Base-by-base conservation (phyloP, 2,113 vertebrate genomes). In the Ellobius talpinus region DNA sequence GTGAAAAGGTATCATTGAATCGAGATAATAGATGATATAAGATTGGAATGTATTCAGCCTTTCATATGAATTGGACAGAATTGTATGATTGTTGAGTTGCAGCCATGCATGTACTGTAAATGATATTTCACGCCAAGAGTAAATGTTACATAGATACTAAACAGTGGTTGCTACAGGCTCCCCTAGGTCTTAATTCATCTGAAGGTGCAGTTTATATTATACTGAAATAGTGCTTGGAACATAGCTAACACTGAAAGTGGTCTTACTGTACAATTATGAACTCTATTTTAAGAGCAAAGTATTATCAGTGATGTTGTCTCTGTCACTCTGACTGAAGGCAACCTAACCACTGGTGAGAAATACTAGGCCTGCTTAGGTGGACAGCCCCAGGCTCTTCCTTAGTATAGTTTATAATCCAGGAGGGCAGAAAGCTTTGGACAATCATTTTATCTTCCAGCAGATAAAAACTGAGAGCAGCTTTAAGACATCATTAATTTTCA, bases 21-120 rank as follows among this genome's bases (percentile, higher is more conserved):
- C 21, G 14, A 93, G 47, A 74, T 87, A n/a, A 70, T 86, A 81
- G 65, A 79, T 36, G n/a, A n/a, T 78, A 39, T 85, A 29, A 85
- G 33, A 90, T 78, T 94, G 63, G 84, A 45, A 89, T 76, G 33
- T 90, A 31, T 16, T 92, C 33, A 84, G 90, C 82, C 33, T 91
- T 84, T 89, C 73, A 23, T 73, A 79, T n/a, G 66, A 70, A 70
- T 52, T 65, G 47, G 45, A 79, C 77, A 87, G 91, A 29, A 9
- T 19, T 58, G 55, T 11, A 82, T 90, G 33, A 24, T 17, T 74
- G 68, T 23, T 65, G 78, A 74, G 68, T 26, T 73, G 14, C 3
- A 77, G 33, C 61, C 4, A 29, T 52, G 7, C 39, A 58, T 47
- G 0, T 45, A 39, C n/a, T 33, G 66, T 12, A 87, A 87, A 13